Conservation (phyloP, 2,113 vertebrate species). For the Grallaria varia region DNA sequence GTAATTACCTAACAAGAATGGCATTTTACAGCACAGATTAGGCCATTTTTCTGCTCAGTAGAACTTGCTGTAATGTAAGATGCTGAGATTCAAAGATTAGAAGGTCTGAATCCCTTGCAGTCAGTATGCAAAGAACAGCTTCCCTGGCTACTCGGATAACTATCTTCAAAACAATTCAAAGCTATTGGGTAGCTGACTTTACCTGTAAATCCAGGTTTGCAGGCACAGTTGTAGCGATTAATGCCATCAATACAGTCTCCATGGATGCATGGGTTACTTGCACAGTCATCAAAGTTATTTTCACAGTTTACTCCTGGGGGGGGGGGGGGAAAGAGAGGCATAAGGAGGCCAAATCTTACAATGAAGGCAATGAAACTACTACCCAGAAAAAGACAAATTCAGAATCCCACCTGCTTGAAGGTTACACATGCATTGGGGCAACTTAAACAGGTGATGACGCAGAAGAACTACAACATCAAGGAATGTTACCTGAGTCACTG, state of each 20-base stretch:
- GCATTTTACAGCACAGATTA: conserved; percentile 36
- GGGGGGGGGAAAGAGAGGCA: neutral
- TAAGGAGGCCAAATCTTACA: neutral
- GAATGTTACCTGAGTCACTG: neutral
- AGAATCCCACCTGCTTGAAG: neutral
- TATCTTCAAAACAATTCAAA: neutral
- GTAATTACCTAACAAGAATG: conserved; percentile 25
- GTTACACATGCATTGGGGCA: neutral
- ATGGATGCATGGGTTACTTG: conserved; percentile 85
- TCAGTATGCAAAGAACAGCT: neutral
- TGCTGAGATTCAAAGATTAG: conserved; percentile 20
- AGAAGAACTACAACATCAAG: neutral
- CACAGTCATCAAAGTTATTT: conserved; percentile 90
- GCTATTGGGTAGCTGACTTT: neutral
- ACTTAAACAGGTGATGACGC: neutral
- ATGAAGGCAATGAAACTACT: neutral
- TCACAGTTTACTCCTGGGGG: conserved; percentile 88
- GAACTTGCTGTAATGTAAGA: conserved; percentile 5
- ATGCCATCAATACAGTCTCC: conserved; percentile 89
- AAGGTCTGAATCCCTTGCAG: neutral
- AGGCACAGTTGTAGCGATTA: conserved; percentile 88
- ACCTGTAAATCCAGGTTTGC: conserved; percentile 90
- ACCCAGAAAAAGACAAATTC: neutral
- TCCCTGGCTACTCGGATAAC: neutral
- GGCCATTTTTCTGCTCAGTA: neutral